Base-by-base conservation (phyloP, 2,888 invertebrate species). In the Ommatoiulus sabulosus region DNA sequence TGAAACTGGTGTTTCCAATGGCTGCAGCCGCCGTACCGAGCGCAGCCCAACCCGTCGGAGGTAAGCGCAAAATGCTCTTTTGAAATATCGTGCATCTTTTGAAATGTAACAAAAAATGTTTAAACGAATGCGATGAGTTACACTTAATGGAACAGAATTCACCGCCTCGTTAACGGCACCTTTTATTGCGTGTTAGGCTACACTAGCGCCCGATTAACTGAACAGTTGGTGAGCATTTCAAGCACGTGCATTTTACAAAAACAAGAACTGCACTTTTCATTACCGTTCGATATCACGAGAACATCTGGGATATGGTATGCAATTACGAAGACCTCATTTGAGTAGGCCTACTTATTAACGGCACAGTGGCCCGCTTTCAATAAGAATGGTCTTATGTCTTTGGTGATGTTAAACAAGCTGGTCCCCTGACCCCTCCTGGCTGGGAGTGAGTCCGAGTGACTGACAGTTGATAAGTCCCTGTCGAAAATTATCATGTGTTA, bases 31-130 rank as follows among this genome's bases (percentile, higher is more conserved):
- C 87, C 57, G 87, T 57, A 87, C 87, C 46, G 57, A 48, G 80
- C 80, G 80, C 87, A 87, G 87, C 87, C 57, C 87, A 87, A 87
- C 57, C 87, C 43, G 87, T 87, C 43, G 87, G 87, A 87, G 87
- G 87, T 87, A 87, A 87, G 87, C 87, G 80, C 80, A 80, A 80
- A 63, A 80, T 35, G 35, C 24, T 10, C 80, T 24, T 80, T 80
- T 80, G 80, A 80, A 80, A 80, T 80, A 80, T 80, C 80, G 80
- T 80, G 80, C 80, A 80, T 80, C 80, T 80, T 80, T 80, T 80
- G 35, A 80, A 80, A 80, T 80, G 80, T 80, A 80, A 80, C 80
- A 80, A 80, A 80, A 80, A 80, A 80, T 80, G 80, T 43, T 43
- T 35, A 24, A 80, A 80, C 35, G 35, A 80, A 80, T 35, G 35